Evolutionary conservation across 2,113 vertebrate species (phyloP).

Genomic region (Labeo catla): DNA sequence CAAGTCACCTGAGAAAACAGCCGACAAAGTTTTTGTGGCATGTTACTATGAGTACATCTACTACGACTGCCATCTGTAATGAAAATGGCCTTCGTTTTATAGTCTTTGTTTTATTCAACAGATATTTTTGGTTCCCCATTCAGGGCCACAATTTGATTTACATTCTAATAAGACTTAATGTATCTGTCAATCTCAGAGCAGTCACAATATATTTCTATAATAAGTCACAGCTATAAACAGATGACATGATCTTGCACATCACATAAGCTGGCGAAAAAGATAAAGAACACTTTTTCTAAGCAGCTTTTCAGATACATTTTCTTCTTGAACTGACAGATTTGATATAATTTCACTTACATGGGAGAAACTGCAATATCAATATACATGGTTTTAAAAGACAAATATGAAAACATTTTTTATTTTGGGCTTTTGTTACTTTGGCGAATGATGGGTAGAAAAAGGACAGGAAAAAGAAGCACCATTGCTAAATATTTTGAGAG

Average conservation of each 20-base stretch:
- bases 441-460: no score
- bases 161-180: neutral
- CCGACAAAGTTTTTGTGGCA: neutral
- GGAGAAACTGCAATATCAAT: neutral
- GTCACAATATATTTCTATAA: neutral
- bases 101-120: neutral
- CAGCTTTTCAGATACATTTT: no score
- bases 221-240: neutral
- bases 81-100: neutral
- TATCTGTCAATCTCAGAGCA: neutral
- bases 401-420: neutral
- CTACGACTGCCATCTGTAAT: no score
- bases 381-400: neutral
- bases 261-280: neutral
- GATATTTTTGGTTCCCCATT: neutral
- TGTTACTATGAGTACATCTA: neutral
- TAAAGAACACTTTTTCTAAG: neutral
- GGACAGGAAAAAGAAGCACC: neutral
- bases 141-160: neutral
- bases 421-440: neutral
- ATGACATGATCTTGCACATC: neutral
- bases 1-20: slow-evolving; percentile 80
- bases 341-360: neutral
- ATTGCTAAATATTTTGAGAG: neutral
- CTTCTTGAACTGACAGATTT: neutral